Base-by-base conservation (phyloP, 2,888 invertebrate species). In the Sphaerophoria rueppellii region DNA sequence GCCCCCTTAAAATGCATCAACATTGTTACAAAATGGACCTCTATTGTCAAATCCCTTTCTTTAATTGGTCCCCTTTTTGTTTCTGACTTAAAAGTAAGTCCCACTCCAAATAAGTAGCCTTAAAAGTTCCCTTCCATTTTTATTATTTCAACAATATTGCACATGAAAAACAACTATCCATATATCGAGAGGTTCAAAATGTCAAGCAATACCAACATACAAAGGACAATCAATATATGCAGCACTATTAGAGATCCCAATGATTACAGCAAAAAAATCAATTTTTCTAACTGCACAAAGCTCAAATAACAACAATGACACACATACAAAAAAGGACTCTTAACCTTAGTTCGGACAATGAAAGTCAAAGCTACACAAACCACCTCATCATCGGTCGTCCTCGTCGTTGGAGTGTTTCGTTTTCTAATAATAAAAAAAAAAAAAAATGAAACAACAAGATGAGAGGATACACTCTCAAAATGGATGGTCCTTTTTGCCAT, bases 401-500 rank as follows among this genome's bases (percentile, higher is more conserved):
- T 67, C n/a, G 37, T 67, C 40, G 9, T 43, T 43, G 9, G 43
- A 11, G 9, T 43, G 9, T 43, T 5, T 43, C 12, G 6, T 43
- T 43, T 9, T 43, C 9, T 43, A 43, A 14, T 6, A 14, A 1
- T n/a, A 46, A n/a, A 46, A 46, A n/a, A 46, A 46, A n/a, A 46
- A 46, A n/a, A 46, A 9, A 46, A 46, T 4, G 4, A 6, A 16
- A 9, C 34, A 16, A 52, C 11, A 14, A 40, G 24, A 67, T 67
- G 52, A 54, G 67, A 67, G 54, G 54, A 54, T 54, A 54, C 67
- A 54, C 52, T 24, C 24, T 24, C 24, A 24, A 67, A 54, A 40
- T n/a, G n/a, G 57, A 63, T 69, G 76, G 72, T 55, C 67, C 50
- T 77, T 82, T 60, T 77, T 69, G 50, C 61, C 67, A 50, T 61